Conservation (phyloP, 2,797 vertebrate genomes). For the Spondyliosoma cantharus region DNA sequence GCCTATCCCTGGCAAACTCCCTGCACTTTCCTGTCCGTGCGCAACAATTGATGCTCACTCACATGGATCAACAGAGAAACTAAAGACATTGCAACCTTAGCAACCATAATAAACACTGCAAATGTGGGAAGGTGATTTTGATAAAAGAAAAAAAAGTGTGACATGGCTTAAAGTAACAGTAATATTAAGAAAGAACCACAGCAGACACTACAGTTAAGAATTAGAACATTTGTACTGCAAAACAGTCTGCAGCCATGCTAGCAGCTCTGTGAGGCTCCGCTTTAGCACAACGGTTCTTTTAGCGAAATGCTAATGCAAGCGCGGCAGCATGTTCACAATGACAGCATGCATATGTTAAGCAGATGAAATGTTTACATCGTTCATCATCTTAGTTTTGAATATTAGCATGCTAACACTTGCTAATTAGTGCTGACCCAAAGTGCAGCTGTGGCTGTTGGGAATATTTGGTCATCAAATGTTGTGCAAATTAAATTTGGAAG, state of each 20-base stretch:
- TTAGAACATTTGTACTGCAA: background rate
- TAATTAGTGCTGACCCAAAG: background rate
- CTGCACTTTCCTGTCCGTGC: slow-evolving; percentile 59
- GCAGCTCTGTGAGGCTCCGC: background rate
- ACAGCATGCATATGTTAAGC: background rate
- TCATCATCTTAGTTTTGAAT: background rate
- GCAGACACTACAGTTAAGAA: background rate
- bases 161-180: background rate
- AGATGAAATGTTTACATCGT: background rate
- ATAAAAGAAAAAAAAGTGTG: background rate
- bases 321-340: background rate
- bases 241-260: background rate
- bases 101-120: slow-evolving; percentile 7
- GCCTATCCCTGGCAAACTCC: slow-evolving; percentile 75
- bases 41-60: slow-evolving; percentile 23
- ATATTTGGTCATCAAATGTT: background rate
- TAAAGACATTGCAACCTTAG: slow-evolving; percentile 3
- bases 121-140: background rate
- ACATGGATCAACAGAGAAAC: slow-evolving; percentile 9
- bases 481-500: background rate
- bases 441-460: background rate
- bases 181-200: background rate
- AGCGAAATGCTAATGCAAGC: background rate
- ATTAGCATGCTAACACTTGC: background rate
- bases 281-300: background rate